These are phyloP conservation scores for Patella vulgata DNA, from an alignment of 1,140 invertebrate genomes.

Conservation along the genomic window DNA sequence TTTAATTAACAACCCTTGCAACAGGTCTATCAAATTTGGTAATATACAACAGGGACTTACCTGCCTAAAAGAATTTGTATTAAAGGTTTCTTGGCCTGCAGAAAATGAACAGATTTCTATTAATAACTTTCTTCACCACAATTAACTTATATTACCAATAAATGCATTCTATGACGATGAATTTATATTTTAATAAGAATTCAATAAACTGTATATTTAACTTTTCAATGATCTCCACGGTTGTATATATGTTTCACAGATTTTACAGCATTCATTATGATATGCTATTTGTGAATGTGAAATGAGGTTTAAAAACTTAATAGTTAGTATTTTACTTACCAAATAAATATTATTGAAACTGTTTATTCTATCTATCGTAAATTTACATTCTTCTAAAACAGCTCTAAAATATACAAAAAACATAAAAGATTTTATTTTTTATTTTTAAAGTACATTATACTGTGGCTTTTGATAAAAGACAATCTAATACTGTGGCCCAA, in stretches of 20 bases:
- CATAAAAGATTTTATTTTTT: neutral
- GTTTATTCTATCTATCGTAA: constrained; percentile 41
- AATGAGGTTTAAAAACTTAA: too few species aligned
- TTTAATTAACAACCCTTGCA: too few species aligned
- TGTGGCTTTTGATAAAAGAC: neutral
- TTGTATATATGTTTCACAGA: neutral
- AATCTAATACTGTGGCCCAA: neutral
- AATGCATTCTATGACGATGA: neutral
- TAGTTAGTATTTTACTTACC: too few species aligned
- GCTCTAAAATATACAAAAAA: constrained; percentile 22
- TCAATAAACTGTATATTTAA: neutral
- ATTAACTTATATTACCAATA: neutral
- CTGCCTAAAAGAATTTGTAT: constrained; percentile 54
- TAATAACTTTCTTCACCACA: neutral
- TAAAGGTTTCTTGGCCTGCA: constrained; percentile 49
- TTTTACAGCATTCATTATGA: too few species aligned
- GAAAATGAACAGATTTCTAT: constrained; percentile 8
- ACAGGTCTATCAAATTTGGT: too few species aligned
- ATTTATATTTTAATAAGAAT: neutral
- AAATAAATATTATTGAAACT: constrained; percentile 35
- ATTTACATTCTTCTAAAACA: constrained; percentile 50
- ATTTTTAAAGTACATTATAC: neutral
- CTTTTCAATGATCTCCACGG: neutral
- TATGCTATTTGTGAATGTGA: too few species aligned
- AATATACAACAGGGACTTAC: constrained; percentile 37